Base-by-base conservation (phyloP, 2,888 invertebrate species). In the Polietes domitor region DNA sequence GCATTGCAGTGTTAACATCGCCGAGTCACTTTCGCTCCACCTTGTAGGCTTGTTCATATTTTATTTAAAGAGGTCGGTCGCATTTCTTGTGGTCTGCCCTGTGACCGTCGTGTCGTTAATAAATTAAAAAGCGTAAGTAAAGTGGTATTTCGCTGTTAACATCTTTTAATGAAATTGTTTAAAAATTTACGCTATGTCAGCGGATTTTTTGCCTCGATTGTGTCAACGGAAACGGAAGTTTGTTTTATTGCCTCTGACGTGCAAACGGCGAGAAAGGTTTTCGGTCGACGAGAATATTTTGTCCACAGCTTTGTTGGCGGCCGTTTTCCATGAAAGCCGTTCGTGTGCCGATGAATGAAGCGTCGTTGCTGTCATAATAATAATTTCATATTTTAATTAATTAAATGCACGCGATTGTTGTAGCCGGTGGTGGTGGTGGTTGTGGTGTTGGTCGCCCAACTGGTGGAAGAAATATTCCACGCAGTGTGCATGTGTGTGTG, bases 171-270 rank as follows among this genome's bases (percentile, higher is more conserved):
- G n/a, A 41, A 65, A 65, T 65, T 32, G n/a, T 63, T 68, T 47
- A 71, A 50, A 71, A 47, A 50, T 26, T 19, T 15, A 24, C 24
- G 9, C 55, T 41, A 37, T 32, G 24, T 19, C 26, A 58, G 58
- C 37, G 21, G 3, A 21, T 41, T 37, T 55, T 37, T 53, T 32
- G 41, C 37, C 5, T 15, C n/a, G n/a, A 73, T 43, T 41, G 37
- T 58, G 70, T 21, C 61, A 55, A 61, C 82, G 77, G 82, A 82
- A 82, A 74, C 82, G 82, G 82, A 82, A 77, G 70, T 77, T 70
- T 32, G 21, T 47, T 82, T 82, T 82, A 77, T 77, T 73, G 63
- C 70, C 70, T 71, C 77, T 19, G 41, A 74, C 53, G 72, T 58
- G 6, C 17, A 37, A 70, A 26, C 58, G 15, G 26, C 58, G 28